Conservation (phyloP, 2,888 invertebrate species). For the Protula sp. region DNA sequence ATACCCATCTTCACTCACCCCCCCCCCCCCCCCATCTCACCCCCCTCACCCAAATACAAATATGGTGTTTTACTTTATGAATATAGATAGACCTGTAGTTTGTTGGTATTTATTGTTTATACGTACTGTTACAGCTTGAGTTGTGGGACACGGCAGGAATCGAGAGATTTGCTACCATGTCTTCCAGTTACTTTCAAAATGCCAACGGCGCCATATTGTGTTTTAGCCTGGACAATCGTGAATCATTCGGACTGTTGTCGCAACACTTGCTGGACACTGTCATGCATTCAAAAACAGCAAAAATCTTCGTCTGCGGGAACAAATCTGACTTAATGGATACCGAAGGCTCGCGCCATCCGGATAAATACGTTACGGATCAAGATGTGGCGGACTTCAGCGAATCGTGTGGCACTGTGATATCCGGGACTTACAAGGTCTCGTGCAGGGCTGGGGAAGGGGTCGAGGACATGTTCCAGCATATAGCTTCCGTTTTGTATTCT, state of each 20-base stretch:
- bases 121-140: slow-evolving; percentile 71
- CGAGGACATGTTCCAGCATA: slow-evolving; percentile 84
- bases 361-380: slow-evolving; percentile 65
- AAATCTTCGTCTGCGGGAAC: slow-evolving; percentile 90
- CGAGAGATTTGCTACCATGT: slow-evolving; percentile 91
- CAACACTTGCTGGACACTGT: slow-evolving; percentile 90
- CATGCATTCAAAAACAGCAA: slow-evolving; percentile 88
- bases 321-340: slow-evolving; percentile 66
- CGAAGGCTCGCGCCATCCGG: too few relatives aligned
- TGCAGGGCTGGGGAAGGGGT: slow-evolving; percentile 82
- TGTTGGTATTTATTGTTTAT: too few relatives aligned
- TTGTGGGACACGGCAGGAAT: slow-evolving; percentile 96
- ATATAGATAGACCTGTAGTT: too few relatives aligned
- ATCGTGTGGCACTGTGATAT: slow-evolving; percentile 85
- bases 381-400: slow-evolving; percentile 81
- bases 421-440: slow-evolving; percentile 81
- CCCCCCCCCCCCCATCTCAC: too few relatives aligned
- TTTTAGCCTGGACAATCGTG: slow-evolving; percentile 82
- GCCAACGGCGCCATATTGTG: slow-evolving; percentile 90
- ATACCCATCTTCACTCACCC: too few relatives aligned
- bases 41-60: too few relatives aligned
- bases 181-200: slow-evolving; percentile 92
- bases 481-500: slow-evolving; percentile 59
- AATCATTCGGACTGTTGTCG: slow-evolving; percentile 85
- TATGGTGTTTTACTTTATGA: too few relatives aligned